Conservation (phyloP, 2,888 invertebrate genomes). For the Sthenelais limicola region DNA sequence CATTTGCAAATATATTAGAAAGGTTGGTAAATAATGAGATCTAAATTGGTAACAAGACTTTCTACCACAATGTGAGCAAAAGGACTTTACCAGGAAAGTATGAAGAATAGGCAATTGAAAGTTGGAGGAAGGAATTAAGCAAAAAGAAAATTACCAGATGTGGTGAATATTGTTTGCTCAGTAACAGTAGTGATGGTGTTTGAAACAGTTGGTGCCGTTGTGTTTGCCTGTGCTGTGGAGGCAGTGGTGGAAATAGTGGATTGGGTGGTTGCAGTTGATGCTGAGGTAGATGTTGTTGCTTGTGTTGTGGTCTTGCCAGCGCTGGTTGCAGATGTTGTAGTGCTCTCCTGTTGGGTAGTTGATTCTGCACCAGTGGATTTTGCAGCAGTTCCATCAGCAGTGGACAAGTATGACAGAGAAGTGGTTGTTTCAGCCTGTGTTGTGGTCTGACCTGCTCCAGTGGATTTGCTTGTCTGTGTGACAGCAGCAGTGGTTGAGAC, state of each 20-base stretch:
- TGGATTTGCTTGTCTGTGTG: background rate
- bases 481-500: background rate
- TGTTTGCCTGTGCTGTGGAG: background rate
- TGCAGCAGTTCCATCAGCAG: background rate
- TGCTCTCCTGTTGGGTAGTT: background rate
- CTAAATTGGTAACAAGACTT: too few relatives aligned
- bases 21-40: too few relatives aligned
- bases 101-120: too few relatives aligned
- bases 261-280: background rate
- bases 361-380: background rate
- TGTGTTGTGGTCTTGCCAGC: background rate
- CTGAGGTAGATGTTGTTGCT: background rate
- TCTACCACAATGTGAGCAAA: too few relatives aligned
- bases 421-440: background rate
- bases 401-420: too few relatives aligned
- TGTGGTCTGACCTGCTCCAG: background rate
- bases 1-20: too few relatives aligned
- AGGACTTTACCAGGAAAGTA: too few relatives aligned
- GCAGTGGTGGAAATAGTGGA: background rate
- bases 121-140: too few relatives aligned
- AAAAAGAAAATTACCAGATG: too few relatives aligned
- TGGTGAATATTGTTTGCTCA: too few relatives aligned
- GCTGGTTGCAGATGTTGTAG: background rate
- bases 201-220: background rate
- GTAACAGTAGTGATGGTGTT: background rate